phyloP scores from a whole-genome alignment of 1,140 invertebrate genomes.

The Drosophila mojavensis region DNA sequence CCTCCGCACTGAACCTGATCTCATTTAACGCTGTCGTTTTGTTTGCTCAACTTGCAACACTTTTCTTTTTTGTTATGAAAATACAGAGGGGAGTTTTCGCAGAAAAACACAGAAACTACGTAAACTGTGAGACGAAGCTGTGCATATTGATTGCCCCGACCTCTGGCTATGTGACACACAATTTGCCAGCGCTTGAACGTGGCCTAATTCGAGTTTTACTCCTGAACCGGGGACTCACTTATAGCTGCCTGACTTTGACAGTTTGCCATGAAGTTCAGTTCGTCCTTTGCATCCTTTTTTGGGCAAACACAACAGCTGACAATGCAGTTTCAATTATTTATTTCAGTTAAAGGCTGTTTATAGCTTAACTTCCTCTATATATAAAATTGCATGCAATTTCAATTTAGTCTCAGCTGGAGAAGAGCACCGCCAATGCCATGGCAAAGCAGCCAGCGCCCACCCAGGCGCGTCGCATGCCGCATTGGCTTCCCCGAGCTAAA shows the following conservation, averaged over 20 bases:
- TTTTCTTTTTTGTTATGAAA: conserved; percentile 58
- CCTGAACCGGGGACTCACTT: conserved; percentile 32
- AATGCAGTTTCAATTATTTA: conserved; percentile 2
- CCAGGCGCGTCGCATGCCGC: conserved; percentile 95
- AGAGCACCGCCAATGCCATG: conserved; percentile 93
- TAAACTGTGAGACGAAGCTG: conserved; percentile 48
- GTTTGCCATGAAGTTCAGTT: conserved; percentile 32
- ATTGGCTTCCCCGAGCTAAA: conserved; percentile 94
- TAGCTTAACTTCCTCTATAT: background rate
- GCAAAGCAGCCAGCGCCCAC: conserved; percentile 93
- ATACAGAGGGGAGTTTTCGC: conserved; percentile 43
- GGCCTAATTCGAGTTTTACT: conserved; percentile 58
- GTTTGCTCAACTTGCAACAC: conserved; percentile 56
- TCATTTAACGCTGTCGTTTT: conserved; percentile 67
- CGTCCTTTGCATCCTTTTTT: conserved; percentile 1
- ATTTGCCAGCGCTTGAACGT: conserved; percentile 57
- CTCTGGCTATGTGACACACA: conserved; percentile 24
- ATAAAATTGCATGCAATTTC: background rate
- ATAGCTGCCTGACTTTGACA: conserved; percentile 55
- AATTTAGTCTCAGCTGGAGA: conserved; percentile 85
- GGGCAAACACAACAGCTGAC: too few relatives aligned
- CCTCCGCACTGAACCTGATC: conserved; percentile 58
- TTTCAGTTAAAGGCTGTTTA: background rate
- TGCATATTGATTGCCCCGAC: conserved; percentile 58
- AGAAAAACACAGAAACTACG: background rate